Base-by-base conservation (phyloP, 2,888 invertebrate species). In the Mycalesis mineus region DNA sequence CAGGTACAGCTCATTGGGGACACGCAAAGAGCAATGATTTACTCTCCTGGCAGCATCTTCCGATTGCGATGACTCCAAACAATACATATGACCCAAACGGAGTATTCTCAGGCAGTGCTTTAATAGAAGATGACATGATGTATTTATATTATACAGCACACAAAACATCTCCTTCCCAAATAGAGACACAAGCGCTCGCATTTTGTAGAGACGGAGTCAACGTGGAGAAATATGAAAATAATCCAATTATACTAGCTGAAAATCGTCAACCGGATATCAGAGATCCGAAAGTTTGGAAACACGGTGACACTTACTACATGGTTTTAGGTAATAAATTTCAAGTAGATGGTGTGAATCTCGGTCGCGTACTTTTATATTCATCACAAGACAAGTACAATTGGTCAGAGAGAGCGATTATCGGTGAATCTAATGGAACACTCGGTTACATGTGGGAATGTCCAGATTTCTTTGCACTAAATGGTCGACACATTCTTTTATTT, bases 391-490 rank as follows among this genome's bases (percentile, higher is more conserved):
- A 74, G 63, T 63, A 70, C 6, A 65, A 68, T 15, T 90, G 88
- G 88, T 37, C 70, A 7, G 66, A 80, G 65, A 69, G 66, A 0
- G 71, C 82, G 2, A 62, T 77, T 45, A 63, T 89, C 13, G 76
- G 58, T 41, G 63, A 78, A 65, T 85, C 88, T 0, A 71, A 83
- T 49, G 85, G 84, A 6, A 67, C 62, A 13, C 72, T 85, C 0
- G 86, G 86, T 0, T 84, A 70, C 44, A 88, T 90, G 87, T 91
- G 83, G 82, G 91, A 91, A 66, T 91, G 91, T 70, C 91, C 91
- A 0, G 90, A 90, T 62, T 84, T 91, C 51, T 90, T 91, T 39
- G 78, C 84, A 63, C 58, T 91, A 0, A 57, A 74, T 17, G 83
- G 80, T 0, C 67, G 72, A 51, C 81, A 70, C 61, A 69, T 91